A percentile compares a stretch with the other conserved stretches of the same genome.
phyloP scores from a whole-genome alignment of 2,113 vertebrate species.

The Colossoma macropomum region DNA sequence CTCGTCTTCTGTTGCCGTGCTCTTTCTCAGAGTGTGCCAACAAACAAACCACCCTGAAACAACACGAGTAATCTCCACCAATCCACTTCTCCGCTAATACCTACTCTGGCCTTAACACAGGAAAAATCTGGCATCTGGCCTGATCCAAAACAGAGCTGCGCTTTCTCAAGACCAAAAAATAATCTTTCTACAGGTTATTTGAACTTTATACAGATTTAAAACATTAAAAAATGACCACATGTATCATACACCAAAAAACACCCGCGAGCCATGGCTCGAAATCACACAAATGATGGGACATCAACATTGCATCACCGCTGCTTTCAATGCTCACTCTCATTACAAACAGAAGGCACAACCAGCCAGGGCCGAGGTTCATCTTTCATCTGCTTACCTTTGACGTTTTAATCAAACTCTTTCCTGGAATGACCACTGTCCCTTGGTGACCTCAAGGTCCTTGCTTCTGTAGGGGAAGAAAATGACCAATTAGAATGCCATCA shows the following conservation, averaged over 20 bases:
- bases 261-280: not conserved
- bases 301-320: not conserved
- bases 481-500: not conserved
- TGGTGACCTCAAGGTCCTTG: not conserved
- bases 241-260: not conserved
- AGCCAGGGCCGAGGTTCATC: not conserved
- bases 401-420: not conserved
- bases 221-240: not conserved
- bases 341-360: not conserved
- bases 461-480: not conserved
- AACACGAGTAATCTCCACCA: not conserved
- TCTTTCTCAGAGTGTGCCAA: not conserved
- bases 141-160: not conserved
- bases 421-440: not conserved
- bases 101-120: not conserved
- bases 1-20: not conserved
- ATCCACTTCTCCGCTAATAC: not conserved
- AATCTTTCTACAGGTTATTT: not conserved
- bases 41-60: not conserved
- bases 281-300: not conserved
- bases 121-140: not conserved
- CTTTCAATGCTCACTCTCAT: not conserved
- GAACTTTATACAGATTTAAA: not conserved
- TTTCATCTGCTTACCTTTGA: not conserved
- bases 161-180: not conserved